Percentiles rank a stretch among this genome's conserved stretches.
These are phyloP conservation scores for Chelidonichthys spinosus DNA, from an alignment of 2,797 vertebrate species.

Conservation along the genomic window DNA sequence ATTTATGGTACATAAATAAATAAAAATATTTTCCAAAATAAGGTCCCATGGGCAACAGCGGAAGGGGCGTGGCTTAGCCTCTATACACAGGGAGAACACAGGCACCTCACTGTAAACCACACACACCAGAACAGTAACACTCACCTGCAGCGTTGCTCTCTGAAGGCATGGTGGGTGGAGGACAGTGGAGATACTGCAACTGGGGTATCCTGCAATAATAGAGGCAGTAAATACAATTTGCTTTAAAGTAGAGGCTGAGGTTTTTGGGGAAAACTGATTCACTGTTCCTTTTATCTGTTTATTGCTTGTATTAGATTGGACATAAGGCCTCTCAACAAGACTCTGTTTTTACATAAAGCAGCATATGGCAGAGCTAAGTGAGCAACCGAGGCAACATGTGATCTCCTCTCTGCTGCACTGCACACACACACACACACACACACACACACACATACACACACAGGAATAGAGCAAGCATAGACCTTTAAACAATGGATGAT, in stretches of 20 bases:
- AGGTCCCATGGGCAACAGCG: too few species aligned
- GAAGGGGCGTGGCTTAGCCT: too few species aligned
- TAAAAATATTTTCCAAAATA: too few species aligned
- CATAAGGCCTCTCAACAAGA: conserved; percentile 68
- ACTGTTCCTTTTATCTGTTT: conserved; percentile 1
- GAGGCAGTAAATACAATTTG: background rate
- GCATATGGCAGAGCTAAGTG: conserved; percentile 68
- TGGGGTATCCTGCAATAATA: background rate
- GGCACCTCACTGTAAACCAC: background rate
- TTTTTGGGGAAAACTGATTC: background rate
- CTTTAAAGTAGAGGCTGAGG: background rate
- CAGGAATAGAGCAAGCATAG: background rate
- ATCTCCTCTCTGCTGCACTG: conserved; percentile 31
- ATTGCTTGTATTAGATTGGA: conserved; percentile 28
- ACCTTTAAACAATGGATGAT: conserved; percentile 29
- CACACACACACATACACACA: background rate
- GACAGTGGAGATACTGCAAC: conserved; percentile 11
- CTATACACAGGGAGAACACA: background rate
- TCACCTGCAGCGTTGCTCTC: conserved; percentile 15
- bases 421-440: conserved; percentile 19
- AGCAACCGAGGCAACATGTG: conserved; percentile 38
- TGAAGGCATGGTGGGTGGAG: conserved; percentile 1
- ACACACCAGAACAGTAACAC: background rate
- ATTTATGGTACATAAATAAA: too few species aligned
- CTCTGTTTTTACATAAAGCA: conserved; percentile 58